A percentile compares a stretch with the other conserved stretches of the same genome.
These are phyloP conservation scores for Hydra vulgaris DNA, from an alignment of 30 jellyfish, hydroid and myxozoan species.

Conservation along the genomic window DNA sequence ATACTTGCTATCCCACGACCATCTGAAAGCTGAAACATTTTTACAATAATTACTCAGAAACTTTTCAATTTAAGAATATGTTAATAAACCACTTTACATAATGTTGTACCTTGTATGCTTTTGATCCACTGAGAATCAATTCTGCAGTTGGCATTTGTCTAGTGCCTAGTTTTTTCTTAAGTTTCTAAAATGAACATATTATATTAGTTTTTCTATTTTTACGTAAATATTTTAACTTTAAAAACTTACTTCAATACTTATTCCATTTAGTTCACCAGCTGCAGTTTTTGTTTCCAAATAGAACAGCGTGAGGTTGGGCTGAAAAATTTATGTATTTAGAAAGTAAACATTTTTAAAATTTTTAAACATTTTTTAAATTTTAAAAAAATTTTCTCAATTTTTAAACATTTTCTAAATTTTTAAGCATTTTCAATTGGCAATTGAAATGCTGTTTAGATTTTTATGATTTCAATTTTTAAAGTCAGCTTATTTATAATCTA, in stretches of 20 bases:
- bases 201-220: neutral
- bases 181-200: constrained; percentile 8
- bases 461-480: no score
- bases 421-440: no score
- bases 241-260: constrained; percentile 41
- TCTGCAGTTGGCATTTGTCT: constrained; percentile 88
- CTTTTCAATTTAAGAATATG: no score
- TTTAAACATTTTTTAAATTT: no score
- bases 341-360: no score
- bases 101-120: constrained; percentile 34
- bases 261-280: constrained; percentile 43
- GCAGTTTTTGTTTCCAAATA: constrained; percentile 45
- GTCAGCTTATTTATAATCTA: no score
- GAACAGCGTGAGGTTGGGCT: constrained; percentile 51
- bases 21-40: constrained; percentile 25
- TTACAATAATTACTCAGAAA: neutral
- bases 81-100: no score
- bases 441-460: no score
- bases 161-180: constrained; percentile 77
- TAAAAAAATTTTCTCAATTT: no score
- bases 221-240: no score
- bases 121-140: constrained; percentile 54
- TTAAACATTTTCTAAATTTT: no score
- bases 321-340: no score
- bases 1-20: constrained; percentile 79